Evolutionary conservation across 1,140 invertebrate genomes (phyloP).

Genomic region (Phthorimaea operculella): DNA sequence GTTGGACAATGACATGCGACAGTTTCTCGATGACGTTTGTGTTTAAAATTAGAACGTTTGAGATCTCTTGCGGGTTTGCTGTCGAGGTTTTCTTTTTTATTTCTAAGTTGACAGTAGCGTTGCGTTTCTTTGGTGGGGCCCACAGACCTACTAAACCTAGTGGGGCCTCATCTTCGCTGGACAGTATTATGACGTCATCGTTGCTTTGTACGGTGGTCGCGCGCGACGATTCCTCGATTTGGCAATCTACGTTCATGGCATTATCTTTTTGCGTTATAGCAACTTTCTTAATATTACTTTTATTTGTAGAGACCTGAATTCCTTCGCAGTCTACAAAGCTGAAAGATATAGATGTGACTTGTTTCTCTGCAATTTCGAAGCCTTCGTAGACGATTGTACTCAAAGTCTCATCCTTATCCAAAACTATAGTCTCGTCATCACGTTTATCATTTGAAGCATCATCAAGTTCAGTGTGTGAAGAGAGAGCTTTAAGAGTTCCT

Average conservation of each 20-base stretch:
- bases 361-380: slow-evolving; percentile 23
- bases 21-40: slow-evolving; percentile 53
- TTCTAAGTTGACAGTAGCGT: slow-evolving; percentile 48
- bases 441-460: not conserved
- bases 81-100: slow-evolving; percentile 50
- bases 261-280: slow-evolving; percentile 24
- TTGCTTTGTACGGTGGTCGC: not conserved
- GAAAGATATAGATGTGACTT: slow-evolving; percentile 33
- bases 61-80: slow-evolving; percentile 26
- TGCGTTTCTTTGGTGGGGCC: slow-evolving; percentile 25
- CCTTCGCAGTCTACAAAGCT: slow-evolving; percentile 29
- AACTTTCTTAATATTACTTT: slow-evolving; percentile 36
- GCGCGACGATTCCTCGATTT: slow-evolving; percentile 24
- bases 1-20: slow-evolving; percentile 54
- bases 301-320: slow-evolving; percentile 32
- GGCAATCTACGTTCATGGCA: slow-evolving; percentile 31
- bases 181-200: slow-evolving; percentile 15
- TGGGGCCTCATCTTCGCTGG: slow-evolving; percentile 8
- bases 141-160: no score
- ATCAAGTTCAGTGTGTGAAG: slow-evolving; percentile 19
- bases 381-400: slow-evolving; percentile 20
- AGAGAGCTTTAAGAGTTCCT: slow-evolving; percentile 17
- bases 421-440: slow-evolving; percentile 1
- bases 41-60: slow-evolving; percentile 60
- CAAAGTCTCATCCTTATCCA: slow-evolving; percentile 7